These are phyloP conservation scores for Oreochromis mossambicus DNA, from an alignment of 2,797 vertebrate genomes.

Conservation along the genomic window DNA sequence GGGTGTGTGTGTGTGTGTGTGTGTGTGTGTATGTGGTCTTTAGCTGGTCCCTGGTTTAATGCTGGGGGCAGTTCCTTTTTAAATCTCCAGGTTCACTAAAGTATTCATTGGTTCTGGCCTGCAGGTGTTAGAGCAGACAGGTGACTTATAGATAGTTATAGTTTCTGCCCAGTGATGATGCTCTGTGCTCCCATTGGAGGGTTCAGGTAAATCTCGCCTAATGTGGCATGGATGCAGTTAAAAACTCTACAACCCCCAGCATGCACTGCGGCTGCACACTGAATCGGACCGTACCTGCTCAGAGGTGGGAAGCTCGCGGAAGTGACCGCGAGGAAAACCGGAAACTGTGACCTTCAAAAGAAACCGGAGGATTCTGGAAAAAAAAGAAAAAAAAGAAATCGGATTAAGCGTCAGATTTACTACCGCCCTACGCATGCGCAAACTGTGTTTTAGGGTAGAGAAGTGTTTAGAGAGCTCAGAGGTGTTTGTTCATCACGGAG, in stretches of 20 bases:
- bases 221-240: background rate
- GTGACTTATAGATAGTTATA: background rate
- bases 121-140: background rate
- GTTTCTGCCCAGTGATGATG: background rate
- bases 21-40: too few species aligned
- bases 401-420: background rate
- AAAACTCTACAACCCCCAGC: slow-evolving; percentile 63
- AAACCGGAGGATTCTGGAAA: rapidly evolving
- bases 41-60: background rate
- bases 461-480: background rate
- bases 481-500: background rate
- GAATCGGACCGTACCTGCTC: background rate
- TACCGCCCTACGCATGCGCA: background rate
- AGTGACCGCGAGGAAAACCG: background rate
- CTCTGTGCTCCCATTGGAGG: background rate
- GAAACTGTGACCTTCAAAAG: background rate
- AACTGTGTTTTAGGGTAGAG: background rate
- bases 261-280: background rate
- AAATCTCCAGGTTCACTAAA: background rate
- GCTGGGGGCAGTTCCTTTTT: background rate
- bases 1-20: background rate
- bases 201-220: background rate
- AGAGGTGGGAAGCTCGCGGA: background rate
- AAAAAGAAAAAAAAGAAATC: background rate
- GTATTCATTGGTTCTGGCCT: background rate